Conservation (phyloP, 2,113 vertebrate species). For the Apteryx mantelli region DNA sequence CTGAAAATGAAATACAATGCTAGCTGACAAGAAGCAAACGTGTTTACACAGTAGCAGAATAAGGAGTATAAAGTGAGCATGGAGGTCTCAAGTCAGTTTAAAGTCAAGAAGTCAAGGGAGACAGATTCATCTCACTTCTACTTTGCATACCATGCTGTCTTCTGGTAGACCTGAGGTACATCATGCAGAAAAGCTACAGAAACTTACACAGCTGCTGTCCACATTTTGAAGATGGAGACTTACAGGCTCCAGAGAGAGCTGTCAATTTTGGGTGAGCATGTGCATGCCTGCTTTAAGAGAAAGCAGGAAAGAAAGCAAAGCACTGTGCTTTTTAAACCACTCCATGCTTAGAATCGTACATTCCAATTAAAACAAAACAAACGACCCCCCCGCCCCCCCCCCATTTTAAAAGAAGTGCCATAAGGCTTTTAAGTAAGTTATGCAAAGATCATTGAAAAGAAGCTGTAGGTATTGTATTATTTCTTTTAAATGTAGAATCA, state of each 20-base stretch:
- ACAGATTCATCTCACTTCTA: not conserved
- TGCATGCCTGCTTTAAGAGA: not conserved
- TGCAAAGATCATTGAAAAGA: not conserved
- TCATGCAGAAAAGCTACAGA: not conserved
- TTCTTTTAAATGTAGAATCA: not conserved
- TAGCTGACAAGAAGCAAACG: not conserved
- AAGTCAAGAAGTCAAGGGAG: not conserved
- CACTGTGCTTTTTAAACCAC: not conserved
- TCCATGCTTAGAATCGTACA: not conserved
- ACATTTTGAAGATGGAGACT: not conserved
- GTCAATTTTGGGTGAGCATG: not conserved
- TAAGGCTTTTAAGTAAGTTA: not conserved
- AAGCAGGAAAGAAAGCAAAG: not conserved
- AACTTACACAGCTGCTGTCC: not conserved
- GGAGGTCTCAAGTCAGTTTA: not conserved
- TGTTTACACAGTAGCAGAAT: not conserved
- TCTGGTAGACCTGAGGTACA: not conserved
- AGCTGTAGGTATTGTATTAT: not conserved
- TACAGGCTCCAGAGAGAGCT: not conserved
- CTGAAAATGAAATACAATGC: not conserved
- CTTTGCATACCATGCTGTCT: not conserved
- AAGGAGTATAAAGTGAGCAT: not conserved
- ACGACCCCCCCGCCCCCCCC: too few species aligned
- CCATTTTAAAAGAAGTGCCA: not conserved
- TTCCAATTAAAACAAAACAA: not conserved